These are phyloP conservation scores for Rhabdomys pumilio DNA, from an alignment of 2,797 vertebrate genomes.

Conservation along the genomic window DNA sequence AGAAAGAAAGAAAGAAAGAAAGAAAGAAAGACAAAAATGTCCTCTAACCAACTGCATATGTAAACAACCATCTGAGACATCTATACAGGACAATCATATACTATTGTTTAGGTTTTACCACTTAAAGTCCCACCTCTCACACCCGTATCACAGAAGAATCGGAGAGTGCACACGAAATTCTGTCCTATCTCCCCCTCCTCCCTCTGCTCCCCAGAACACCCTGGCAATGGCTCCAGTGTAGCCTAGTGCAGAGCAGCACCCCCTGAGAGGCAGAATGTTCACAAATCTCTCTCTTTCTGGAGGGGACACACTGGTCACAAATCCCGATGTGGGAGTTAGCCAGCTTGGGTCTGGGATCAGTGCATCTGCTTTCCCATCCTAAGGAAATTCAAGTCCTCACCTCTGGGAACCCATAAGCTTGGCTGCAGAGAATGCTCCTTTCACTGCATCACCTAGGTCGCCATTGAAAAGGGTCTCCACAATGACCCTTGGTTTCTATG, in stretches of 20 bases:
- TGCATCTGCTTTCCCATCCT: not conserved
- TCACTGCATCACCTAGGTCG: not conserved
- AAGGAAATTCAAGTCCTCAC: not conserved
- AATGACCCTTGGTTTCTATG: not conserved
- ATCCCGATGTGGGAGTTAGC: accelerated
- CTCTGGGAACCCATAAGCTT: accelerated
- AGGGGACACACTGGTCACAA: not conserved
- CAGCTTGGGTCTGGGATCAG: not conserved
- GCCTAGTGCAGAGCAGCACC: not conserved
- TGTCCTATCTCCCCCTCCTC: too few species aligned
- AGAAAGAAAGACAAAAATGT: too few species aligned
- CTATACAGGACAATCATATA: too few species aligned
- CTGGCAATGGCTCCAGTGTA: not conserved
- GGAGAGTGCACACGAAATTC: not conserved
- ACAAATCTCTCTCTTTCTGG: not conserved
- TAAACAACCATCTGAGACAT: too few species aligned
- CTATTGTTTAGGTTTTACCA: not conserved
- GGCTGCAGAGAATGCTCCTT: not conserved
- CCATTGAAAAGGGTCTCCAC: not conserved
- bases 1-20: not conserved
- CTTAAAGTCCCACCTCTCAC: too few species aligned
- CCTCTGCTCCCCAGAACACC: too few species aligned
- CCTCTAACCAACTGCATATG: too few species aligned
- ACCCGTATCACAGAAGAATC: too few species aligned
- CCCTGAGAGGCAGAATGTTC: not conserved